Evolutionary conservation across 2,888 invertebrate genomes (phyloP), one percentile per base, ranked within the genome.

Genomic region (Xanthorhoe designata): DNA sequence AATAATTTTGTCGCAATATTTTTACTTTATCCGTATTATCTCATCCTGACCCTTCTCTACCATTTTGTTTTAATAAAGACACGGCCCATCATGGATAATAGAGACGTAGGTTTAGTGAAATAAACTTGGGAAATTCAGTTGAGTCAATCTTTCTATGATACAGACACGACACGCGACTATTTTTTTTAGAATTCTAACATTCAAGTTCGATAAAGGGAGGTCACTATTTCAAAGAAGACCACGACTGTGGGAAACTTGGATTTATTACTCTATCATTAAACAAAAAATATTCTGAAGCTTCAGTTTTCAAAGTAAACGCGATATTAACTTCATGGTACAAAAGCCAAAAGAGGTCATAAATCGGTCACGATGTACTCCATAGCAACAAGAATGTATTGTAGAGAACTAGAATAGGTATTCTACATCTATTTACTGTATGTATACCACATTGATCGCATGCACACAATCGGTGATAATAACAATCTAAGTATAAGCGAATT

Each of bases 381-480:
- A 13, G 38, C 13, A 42, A 42, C 38, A 42, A 42, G 38, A 42
- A 42, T 42, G 38, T 42, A 5, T 42, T 42, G 38, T 10, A 42
- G 38, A 13, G 13, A 42, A 42, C 38, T 13, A 42, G 38, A 13
- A 5, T 42, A 35, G 35, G 35, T 35, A 35, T 10, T 35, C 8
- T 35, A 35, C 35, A 35, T 10, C 2, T 10, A 35, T 42, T 42
- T 42, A 56, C 55, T 50, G 38, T 1, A 53, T n/a, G 15, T 17
- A 55, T 49, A 47, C 35, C 19, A n/a, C 50, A 19, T 42, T 56
- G 52, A 62, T 59, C 59, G 59, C 64, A 59, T 51, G 60, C 49
- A 13, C 56, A 67, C 60, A 67, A 67, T 61, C 52, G 56, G 60
- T 19, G 32, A 49, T 60, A 60, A 61, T 38, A 32, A 55, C 32